phyloP scores from a whole-genome alignment of 35 echinoderm and acorn worm species.

The Ptychodera flava region DNA sequence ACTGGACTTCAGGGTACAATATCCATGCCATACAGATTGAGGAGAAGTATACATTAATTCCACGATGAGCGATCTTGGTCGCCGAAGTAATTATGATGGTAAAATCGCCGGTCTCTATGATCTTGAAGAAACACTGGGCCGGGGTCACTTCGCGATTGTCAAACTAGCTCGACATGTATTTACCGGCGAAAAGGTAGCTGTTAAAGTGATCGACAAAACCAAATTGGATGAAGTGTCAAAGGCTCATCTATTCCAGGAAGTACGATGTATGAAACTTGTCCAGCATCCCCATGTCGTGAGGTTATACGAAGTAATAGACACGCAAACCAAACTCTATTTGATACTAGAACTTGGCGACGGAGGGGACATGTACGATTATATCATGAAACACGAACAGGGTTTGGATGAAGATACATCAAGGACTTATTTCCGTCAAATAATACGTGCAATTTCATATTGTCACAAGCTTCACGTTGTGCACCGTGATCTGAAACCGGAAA shows the following conservation, averaged over 20 bases:
- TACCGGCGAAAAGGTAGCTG: conserved; percentile 95
- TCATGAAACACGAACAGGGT: conserved; percentile 97
- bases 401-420: conserved; percentile 77
- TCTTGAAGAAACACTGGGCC: conserved; percentile 84
- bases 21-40: background rate
- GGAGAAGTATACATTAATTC: background rate
- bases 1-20: background rate
- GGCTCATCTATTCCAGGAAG: conserved; percentile 95
- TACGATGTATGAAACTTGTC: conserved; percentile 94
- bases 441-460: conserved; percentile 95
- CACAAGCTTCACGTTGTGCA: conserved; percentile 95
- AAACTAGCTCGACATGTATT: conserved; percentile 94
- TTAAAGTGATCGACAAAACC: conserved; percentile 96
- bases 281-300: conserved; percentile 95
- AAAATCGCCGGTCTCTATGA: conserved; percentile 97
- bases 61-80: conserved; percentile 74
- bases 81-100: conserved; percentile 72
- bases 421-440: conserved; percentile 92
- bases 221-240: conserved; percentile 87
- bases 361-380: conserved; percentile 99
- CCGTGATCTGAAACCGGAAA: conserved; percentile 92
- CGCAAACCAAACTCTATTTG: conserved; percentile 91
- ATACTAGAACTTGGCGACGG: conserved; percentile 98
- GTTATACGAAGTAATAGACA: conserved; percentile 98
- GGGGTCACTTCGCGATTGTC: conserved; percentile 98